Base-by-base conservation (phyloP, 2,888 invertebrate genomes). In the Cephus pygmeus region DNA sequence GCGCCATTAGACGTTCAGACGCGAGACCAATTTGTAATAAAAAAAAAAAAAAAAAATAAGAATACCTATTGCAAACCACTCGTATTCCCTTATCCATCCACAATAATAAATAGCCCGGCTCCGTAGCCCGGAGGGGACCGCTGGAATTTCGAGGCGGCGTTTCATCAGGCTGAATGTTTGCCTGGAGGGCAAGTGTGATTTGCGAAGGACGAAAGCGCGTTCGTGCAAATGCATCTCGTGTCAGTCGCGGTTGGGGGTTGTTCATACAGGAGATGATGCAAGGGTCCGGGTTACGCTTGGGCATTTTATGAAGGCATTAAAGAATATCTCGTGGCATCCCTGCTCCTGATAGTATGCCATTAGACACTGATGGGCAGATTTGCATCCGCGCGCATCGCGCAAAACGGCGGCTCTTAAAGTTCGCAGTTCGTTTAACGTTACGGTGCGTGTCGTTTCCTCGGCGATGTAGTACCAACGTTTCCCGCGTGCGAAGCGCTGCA, bases 101-200 rank as follows among this genome's bases (percentile, higher is more conserved):
- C 56, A 56, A 23, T 56, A 56, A 56, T 56, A 56, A 56, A 56
- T 56, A 56, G 56, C 56, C 56, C 56, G 23, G 56, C 56, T 9
- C 6, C 56, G 23, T 23, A 56, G 56, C 56, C 56, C 56, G 56
- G 23, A 56, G 56, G 56, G 56, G 56, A 56, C 23, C 56, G 34
- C 30, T 86, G 83, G 82, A 86, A 87, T 85, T 83, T 82, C 80
- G 81, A 82, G 79, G 80, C 74, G 81, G 81, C 81, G 81, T 85
- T 86, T 84, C 86, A 80, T 84, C 83, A 77, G 84, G 85, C 86
- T 86, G 86, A 87, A 87, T 88, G 85, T 88, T 88, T 85, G 85
- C 83, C 84, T 82, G 81, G 77, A 80, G 83, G 85, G 82, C 82
- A 68, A 69, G 69, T 35, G 33, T 15, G 56, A 56, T 56, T 56